Conservation (phyloP, 2,113 vertebrate genomes). For the Puffinus mauretanicus region DNA sequence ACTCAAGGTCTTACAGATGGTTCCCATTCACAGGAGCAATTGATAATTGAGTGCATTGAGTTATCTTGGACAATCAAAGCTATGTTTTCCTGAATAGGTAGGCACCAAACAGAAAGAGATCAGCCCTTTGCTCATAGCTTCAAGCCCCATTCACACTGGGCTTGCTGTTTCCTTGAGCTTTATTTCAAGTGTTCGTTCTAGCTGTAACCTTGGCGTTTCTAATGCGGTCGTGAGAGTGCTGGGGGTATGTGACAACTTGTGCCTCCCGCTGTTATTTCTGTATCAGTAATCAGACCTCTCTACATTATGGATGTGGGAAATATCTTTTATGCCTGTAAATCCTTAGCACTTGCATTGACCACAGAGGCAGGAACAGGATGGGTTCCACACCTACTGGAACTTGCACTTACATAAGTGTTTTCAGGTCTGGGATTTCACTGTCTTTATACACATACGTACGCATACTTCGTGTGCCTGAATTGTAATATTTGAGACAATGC, state of each 20-base stretch:
- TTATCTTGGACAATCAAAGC: background rate
- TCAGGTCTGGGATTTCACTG: background rate
- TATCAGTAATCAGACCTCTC: background rate
- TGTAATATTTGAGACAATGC: background rate
- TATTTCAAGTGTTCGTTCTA: background rate
- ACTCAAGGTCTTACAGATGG: background rate
- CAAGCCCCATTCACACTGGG: background rate
- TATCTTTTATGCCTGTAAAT: background rate
- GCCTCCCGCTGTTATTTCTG: background rate
- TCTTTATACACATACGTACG: background rate
- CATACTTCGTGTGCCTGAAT: fast-evolving
- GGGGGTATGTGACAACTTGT: background rate
- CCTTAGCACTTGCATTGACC: background rate
- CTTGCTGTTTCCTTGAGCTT: background rate
- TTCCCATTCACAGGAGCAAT: background rate
- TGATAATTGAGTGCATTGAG: background rate
- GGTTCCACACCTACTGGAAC: background rate
- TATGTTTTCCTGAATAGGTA: background rate
- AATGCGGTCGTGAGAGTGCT: background rate
- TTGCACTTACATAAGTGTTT: background rate
- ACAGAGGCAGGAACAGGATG: background rate
- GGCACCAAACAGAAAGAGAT: background rate
- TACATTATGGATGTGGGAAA: background rate
- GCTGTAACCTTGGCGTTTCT: background rate
- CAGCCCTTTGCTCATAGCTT: background rate